Evolutionary conservation across 30 jellyfish, hydroid and myxozoan species (phyloP), one percentile per base, ranked within the genome.

Genomic region (Aurelia aurita): DNA sequence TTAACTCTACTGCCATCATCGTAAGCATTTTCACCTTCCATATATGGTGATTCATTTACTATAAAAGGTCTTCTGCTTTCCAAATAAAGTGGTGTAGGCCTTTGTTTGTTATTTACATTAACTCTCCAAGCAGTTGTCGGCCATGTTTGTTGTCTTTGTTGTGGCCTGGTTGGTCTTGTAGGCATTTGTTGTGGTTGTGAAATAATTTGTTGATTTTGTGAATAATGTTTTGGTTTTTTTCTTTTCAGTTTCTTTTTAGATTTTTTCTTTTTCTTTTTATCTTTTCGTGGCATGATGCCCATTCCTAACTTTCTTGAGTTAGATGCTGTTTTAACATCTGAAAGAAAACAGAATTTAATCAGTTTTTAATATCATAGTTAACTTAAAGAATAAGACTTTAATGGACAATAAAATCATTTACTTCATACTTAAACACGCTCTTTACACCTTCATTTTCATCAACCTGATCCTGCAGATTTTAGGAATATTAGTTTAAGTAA

Each of bases 251-350:
- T 43, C 35, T 44, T 18, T 34, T 57, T 61, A 14, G 35, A 32
- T 57, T 58, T 31, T 13, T 28, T 74, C 21, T 25, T 25, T 58
- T 57, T 22, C 58, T 19, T 34, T 28, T 29, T 35, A 55, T 61
- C 31, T 45, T 23, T 60, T 25, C 68, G 27, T 27, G 74, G 51
- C 45, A 79, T 28, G 5, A 79, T 69, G 12, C 90, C 90, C 22
- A 35, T 51, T 45, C 90, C 90, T 16, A 79, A 72, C 34, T 79
- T 79, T 54, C 71, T 31, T 20, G 90, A 79, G 25, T 79, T 66
- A 7, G 73, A n/a, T 3, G 80, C 90, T 15, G 53, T 64, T 53
- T 62, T 45, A 1, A 67, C 90, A 8, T 79, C 90, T 79, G 25
- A 45, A 71, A 22, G 68, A 71, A 18, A 34, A 5, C 19, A 4